phyloP scores from a whole-genome alignment of 92 coral and sea anemone species.

The Scolanthus callimorphus region DNA sequence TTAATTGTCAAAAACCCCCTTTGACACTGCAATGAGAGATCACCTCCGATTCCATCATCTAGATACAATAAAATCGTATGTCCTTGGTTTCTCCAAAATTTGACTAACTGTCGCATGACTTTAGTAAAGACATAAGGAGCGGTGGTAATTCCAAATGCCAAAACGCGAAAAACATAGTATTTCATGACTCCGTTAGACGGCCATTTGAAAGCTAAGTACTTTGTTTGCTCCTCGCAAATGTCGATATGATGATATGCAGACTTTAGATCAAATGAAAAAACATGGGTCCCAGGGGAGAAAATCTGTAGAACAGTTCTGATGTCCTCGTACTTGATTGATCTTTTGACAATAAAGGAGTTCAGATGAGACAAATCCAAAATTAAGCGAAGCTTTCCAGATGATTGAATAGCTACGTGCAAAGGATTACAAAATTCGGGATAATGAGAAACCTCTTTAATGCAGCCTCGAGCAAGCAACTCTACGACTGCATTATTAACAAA shows the following conservation, averaged over 20 bases:
- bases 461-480: constrained; percentile 29
- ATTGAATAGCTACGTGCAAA: constrained; percentile 29
- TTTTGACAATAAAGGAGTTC: constrained; percentile 17
- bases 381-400: constrained; percentile 24
- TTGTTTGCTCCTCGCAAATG: constrained; percentile 35
- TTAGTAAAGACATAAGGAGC: constrained; percentile 55
- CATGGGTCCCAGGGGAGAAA: constrained; percentile 15
- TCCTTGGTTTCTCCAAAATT: constrained; percentile 41
- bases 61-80: constrained; percentile 17
- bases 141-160: constrained; percentile 41
- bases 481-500: constrained; percentile 29
- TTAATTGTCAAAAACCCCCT: too few relatives aligned
- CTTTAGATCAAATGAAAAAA: constrained; percentile 51
- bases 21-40: too few relatives aligned
- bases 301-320: too few relatives aligned
- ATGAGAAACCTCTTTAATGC: constrained; percentile 20
- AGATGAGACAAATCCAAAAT: constrained; percentile 34
- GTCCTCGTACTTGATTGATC: too few relatives aligned
- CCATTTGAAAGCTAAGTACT: constrained; percentile 32
- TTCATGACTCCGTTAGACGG: constrained; percentile 10
- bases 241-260: constrained; percentile 58
- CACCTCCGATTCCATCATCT: constrained; percentile 44
- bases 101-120: constrained; percentile 21
- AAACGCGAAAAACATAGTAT: constrained; percentile 40
- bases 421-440: too few relatives aligned